Evolutionary conservation across 2,888 invertebrate species (phyloP), one percentile per base, ranked within the genome.

Genomic region (Chymomyza caudatula): DNA sequence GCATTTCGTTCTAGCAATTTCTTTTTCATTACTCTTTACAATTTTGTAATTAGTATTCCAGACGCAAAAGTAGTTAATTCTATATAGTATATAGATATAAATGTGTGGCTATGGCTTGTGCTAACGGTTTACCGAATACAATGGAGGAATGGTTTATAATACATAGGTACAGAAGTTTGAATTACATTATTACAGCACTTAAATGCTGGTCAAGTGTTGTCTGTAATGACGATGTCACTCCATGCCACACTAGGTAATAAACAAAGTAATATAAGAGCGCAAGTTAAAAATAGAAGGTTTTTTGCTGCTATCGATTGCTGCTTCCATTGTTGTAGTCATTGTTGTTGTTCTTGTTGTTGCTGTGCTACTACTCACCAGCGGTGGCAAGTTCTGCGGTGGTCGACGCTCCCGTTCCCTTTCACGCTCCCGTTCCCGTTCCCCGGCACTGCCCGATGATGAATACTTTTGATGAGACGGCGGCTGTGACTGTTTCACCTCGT

Each of bases 371-470:
- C 86, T 87, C 73, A 90, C 90, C 78, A 90, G 74, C 68, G 90
- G 88, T 53, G 90, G 90, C 67, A 90, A 76, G 77, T 88, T 89
- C 66, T 90, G 90, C 63, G 88, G 90, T 70, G 90, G 89, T 61
- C 90, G 80, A 47, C 89, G 83, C 67, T 90, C n/a, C n/a, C 88
- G 4, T 78, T 75, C 69, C 78, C 82, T 72, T 82, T 37, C 29
- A 8, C 29, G 1, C 11, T 37, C 29, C 8, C 85, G 19, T 60
- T 68, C 57, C 72, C 74, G 60, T 65, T 69, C 83, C 67, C 87
- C 74, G 44, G 86, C 80, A 67, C 81, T 70, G 37, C 67, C 76
- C 42, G 85, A 71, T 43, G 78, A 74, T 63, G 67, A 57, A 63
- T 73, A 75, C 51, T 80, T 80, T 23, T 73, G 78, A 29, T 64